These are phyloP conservation scores for Cephus nigrinus DNA, from an alignment of 2,888 invertebrate species.

Conservation along the genomic window DNA sequence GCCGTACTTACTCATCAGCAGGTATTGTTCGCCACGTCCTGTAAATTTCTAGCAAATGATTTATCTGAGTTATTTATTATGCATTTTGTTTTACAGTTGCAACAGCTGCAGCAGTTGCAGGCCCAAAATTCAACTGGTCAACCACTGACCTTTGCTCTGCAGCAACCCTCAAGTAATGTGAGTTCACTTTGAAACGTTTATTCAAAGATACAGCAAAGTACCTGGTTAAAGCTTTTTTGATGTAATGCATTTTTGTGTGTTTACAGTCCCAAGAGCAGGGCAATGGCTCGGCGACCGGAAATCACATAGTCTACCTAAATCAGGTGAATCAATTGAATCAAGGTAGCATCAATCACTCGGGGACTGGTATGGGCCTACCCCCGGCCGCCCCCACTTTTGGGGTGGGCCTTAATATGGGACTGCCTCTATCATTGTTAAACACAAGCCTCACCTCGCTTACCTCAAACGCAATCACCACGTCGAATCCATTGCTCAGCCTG, in stretches of 20 bases:
- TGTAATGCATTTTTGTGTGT: slow-evolving; percentile 15
- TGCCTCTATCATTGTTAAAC: slow-evolving; percentile 63
- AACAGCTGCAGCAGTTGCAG: slow-evolving; percentile 62
- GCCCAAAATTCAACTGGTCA: slow-evolving; percentile 61
- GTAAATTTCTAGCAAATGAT: background rate
- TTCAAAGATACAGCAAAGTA: background rate
- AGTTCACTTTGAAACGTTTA: slow-evolving; percentile 27
- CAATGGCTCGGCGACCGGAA: slow-evolving; percentile 62
- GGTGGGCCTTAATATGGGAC: slow-evolving; percentile 67
- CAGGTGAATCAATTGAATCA: slow-evolving; percentile 65
- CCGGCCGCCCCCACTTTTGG: slow-evolving; percentile 67
- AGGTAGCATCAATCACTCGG: slow-evolving; percentile 62
- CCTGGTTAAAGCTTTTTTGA: background rate
- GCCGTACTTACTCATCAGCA: slow-evolving; percentile 64
- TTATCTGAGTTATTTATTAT: background rate
- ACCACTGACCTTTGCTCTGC: slow-evolving; percentile 62
- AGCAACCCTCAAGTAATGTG: slow-evolving; percentile 60
- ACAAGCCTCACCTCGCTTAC: slow-evolving; percentile 63
- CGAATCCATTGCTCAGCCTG: slow-evolving; percentile 64
- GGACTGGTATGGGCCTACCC: slow-evolving; percentile 66
- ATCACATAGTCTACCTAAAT: slow-evolving; percentile 64
- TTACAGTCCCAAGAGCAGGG: slow-evolving; percentile 60
- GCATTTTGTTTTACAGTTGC: slow-evolving; percentile 45
- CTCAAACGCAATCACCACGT: slow-evolving; percentile 64
- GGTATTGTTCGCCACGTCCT: slow-evolving; percentile 36